These are phyloP conservation scores for Aphyosemion australe DNA, from an alignment of 2,113 vertebrate species.

Conservation along the genomic window DNA sequence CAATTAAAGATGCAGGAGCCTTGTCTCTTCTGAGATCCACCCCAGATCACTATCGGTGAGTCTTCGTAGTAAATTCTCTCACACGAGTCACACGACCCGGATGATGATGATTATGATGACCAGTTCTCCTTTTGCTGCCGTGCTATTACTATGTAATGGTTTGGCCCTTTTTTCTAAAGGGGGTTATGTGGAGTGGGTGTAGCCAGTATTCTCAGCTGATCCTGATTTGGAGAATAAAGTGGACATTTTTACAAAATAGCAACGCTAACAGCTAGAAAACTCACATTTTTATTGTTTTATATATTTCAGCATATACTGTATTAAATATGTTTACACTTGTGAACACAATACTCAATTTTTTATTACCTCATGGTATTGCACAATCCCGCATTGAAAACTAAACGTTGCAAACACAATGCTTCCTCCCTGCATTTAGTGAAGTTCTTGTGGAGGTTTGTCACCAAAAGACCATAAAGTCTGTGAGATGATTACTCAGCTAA, in stretches of 20 bases:
- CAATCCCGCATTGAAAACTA: not conserved
- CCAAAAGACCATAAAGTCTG: too few relatives aligned
- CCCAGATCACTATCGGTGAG: constrained; percentile 65
- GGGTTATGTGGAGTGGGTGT: not conserved
- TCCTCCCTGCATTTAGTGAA: not conserved
- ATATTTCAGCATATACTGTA: too few relatives aligned
- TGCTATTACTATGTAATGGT: constrained; percentile 42
- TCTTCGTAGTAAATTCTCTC: constrained; percentile 52
- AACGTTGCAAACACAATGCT: not conserved
- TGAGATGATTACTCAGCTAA: too few relatives aligned
- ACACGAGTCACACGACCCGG: not conserved
- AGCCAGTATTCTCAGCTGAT: not conserved
- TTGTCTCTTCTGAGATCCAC: constrained; percentile 79
- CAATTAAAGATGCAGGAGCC: constrained; percentile 86
- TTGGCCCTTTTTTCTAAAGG: not conserved
- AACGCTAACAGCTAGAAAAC: not conserved
- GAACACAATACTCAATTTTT: too few relatives aligned
- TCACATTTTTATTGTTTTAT: too few relatives aligned
- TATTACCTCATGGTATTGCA: not conserved
- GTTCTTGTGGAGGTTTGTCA: not conserved
- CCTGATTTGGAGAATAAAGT: not conserved
- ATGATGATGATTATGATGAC: constrained; percentile 38
- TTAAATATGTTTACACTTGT: too few relatives aligned
- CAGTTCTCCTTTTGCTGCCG: constrained; percentile 42
- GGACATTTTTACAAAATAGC: not conserved